Evolutionary conservation across 2,113 vertebrate species (phyloP), one percentile per base, ranked within the genome.

Genomic region (Ailurus styani): DNA sequence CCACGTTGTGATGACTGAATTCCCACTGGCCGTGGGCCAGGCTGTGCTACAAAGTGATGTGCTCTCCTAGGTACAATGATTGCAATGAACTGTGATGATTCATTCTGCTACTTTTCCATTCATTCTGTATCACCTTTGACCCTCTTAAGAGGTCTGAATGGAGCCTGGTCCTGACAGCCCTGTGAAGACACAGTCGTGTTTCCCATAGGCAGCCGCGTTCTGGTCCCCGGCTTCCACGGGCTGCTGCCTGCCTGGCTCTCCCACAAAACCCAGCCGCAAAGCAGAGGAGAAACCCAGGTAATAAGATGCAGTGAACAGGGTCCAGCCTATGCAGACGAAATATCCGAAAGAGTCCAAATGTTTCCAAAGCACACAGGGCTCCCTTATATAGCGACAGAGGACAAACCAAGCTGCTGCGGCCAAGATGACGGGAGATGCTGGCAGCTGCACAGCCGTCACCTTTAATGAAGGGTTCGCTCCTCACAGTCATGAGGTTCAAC

Each of bases 291-390:
- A 98, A 82, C 57, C 64, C 55, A 97, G 90, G 89, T 92, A 98
- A 95, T 90, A 57, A 97, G 84, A 98, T n/a, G 52, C 81, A 95
- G 57, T 45, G 78, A 96, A 87, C 34, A 17, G 83, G 54, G 84
- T 73, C 96, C 96, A 75, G 85, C 81, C 91, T 47, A 96, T 77
- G 97, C 95, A 98, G 97, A 98, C 98, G 98, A 98, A 98, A 98
- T 98, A 98, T 97, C 98, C 95, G 77, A 89, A 97, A 97, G 66
- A 96, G 85, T 97, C 93, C 90, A 91, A 98, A 66, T 79, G 83
- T 82, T 97, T 95, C 92, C 54, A 86, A 87, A 97, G 93, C 87
- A 88, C 95, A 97, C 34, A 72, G 87, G 97, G 94, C 83, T 93
- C 95, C 40, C 96, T 96, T n/a, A 96, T 75, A 68, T 15, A 86